Evolutionary conservation across 2,888 invertebrate genomes (phyloP).

Genomic region (Candidula unifasciata): DNA sequence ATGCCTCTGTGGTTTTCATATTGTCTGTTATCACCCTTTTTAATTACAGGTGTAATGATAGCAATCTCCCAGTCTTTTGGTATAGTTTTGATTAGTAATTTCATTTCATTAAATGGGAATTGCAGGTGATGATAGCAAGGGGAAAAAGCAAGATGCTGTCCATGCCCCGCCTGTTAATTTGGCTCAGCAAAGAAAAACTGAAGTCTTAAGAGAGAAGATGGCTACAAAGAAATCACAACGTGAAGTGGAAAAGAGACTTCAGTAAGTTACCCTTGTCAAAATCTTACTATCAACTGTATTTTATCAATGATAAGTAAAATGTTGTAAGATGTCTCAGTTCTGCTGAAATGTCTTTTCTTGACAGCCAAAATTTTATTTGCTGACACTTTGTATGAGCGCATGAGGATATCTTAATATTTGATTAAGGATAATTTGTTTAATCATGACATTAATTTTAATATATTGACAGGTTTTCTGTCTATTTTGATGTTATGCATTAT

Average conservation of each 20-base stretch:
- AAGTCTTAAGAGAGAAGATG: constrained; percentile 89
- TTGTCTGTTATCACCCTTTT: too few species aligned
- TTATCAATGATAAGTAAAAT: not conserved
- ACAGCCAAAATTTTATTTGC: not conserved
- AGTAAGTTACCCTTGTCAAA: constrained; percentile 71
- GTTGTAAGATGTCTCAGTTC: not conserved
- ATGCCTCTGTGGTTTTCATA: too few species aligned
- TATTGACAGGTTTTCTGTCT: too few species aligned
- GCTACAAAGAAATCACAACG: constrained; percentile 88
- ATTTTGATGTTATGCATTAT: not conserved
- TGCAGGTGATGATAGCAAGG: constrained; percentile 37
- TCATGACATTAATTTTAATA: too few species aligned
- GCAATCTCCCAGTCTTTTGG: too few species aligned
- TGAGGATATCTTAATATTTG: too few species aligned
- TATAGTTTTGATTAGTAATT: too few species aligned
- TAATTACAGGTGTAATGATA: too few species aligned
- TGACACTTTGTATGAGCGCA: not conserved
- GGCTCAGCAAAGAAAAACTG: constrained; percentile 84
- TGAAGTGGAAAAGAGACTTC: constrained; percentile 84
- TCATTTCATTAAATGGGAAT: too few species aligned
- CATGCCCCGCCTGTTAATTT: constrained; percentile 80
- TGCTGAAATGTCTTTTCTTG: not conserved
- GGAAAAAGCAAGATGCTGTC: constrained; percentile 72
- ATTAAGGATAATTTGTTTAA: too few species aligned
- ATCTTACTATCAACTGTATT: not conserved